Evolutionary conservation across 2,888 invertebrate genomes (phyloP).

Genomic region (Zygothrica quintamaculata): DNA sequence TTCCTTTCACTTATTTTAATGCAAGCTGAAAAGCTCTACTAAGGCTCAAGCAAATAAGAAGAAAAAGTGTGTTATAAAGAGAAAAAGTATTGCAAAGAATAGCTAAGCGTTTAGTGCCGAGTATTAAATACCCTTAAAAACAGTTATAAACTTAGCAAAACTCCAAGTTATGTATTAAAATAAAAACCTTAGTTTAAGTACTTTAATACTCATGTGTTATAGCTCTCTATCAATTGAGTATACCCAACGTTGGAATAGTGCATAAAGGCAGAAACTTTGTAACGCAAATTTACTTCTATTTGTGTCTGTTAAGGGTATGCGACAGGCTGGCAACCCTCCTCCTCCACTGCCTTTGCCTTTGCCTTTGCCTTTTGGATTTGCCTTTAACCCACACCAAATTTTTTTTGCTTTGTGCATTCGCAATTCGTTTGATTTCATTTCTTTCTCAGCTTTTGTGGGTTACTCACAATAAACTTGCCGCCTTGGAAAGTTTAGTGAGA

Average conservation of each 20-base stretch:
- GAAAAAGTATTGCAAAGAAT: background rate
- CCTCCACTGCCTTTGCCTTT: too few relatives aligned
- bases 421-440: slow-evolving; percentile 45
- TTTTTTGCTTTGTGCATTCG: slow-evolving; percentile 46
- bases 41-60: slow-evolving; percentile 13
- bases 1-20: slow-evolving; percentile 65
- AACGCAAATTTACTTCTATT: slow-evolving; percentile 50
- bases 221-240: too few relatives aligned
- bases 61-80: slow-evolving; percentile 17
- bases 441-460: slow-evolving; percentile 21
- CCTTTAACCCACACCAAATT: slow-evolving; percentile 19
- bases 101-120: too few relatives aligned
- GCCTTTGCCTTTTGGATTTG: too few relatives aligned
- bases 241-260: background rate
- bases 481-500: slow-evolving; percentile 58
- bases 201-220: too few relatives aligned
- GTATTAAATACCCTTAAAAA: slow-evolving; percentile 1
- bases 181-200: too few relatives aligned
- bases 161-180: too few relatives aligned
- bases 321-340: background rate
- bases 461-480: slow-evolving; percentile 57
- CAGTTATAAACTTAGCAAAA: too few relatives aligned
- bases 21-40: slow-evolving; percentile 53
- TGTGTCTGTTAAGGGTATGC: slow-evolving; percentile 26
- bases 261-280: slow-evolving; percentile 35